Evolutionary conservation across 2,113 vertebrate species (phyloP), one percentile per base, ranked within the genome.

Genomic region (Psammodynastes pulverulentus): DNA sequence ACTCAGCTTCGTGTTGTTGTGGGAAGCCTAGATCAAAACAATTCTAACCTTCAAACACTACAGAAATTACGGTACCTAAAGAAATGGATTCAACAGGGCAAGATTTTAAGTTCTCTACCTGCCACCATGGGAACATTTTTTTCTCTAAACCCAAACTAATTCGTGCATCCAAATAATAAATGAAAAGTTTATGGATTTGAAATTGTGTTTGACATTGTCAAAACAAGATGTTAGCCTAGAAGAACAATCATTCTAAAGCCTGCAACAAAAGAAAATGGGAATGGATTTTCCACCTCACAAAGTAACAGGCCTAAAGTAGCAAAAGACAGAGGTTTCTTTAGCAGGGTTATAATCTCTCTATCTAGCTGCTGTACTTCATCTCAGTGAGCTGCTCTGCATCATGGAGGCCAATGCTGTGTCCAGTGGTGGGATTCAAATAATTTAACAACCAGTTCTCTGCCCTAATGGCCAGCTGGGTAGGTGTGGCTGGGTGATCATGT

Each of bases 231-330:
- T 15, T n/a, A 72, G 62, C 62, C 29, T 34, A 15, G 43, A 84
- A 89, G 87, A 92, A 48, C 79, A 89, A 88, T 92, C 84, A 48
- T 52, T 84, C 62, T 88, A 92, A 88, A 48, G 67, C 24, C 34
- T 29, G 24, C 29, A 84, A 84, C 10, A 12, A 34, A 56, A 92
- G 10, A 45, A 45, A 29, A 39, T 0, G 52, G 9, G 48, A 56
- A 48, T 84, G 67, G 43, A 84, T 56, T 26, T 51, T 49, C 88
- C 91, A 84, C 48, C 56, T 89, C 84, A 43, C 54, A 45, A 92
- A 92, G 51, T 84, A 67, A 52, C 91, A 88, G 39, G 67, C 4
- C 67, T n/a, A 45, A 88, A 92, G 39, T 12, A 54, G 17, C 79
- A 43, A 92, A 88, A 54, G 5, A 3, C 62, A 9, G 46, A 54